These are phyloP conservation scores for Neotragus pygmaeus DNA, from an alignment of 2,113 vertebrate genomes.

Conservation along the genomic window DNA sequence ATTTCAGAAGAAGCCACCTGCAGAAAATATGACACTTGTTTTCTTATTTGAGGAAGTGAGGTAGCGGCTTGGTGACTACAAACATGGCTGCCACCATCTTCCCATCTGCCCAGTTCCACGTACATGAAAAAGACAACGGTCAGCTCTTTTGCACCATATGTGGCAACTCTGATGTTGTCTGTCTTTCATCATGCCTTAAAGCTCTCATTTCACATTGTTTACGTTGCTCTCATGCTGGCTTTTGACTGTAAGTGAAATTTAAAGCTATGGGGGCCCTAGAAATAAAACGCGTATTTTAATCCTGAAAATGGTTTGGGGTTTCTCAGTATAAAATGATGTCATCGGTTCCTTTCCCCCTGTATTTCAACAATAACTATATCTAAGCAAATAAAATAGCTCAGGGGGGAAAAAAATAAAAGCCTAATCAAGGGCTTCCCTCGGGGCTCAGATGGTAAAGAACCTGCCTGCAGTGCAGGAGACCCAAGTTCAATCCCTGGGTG, in stretches of 20 bases:
- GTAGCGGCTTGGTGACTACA: neutral
- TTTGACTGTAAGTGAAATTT: slow-evolving; percentile 52
- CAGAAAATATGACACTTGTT: slow-evolving; percentile 46
- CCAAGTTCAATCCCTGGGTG: neutral
- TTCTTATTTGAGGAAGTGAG: slow-evolving; percentile 34
- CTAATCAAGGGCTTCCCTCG: neutral
- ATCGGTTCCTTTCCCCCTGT: neutral
- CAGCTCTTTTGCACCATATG: neutral
- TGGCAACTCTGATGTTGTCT: neutral
- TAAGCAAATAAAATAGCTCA: neutral
- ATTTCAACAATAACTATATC: neutral
- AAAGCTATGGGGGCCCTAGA: slow-evolving; percentile 47
- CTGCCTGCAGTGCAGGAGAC: neutral
- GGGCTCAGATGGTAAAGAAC: neutral
- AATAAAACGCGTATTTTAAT: slow-evolving; percentile 36
- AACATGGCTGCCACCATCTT: neutral
- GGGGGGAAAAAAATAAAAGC: neutral
- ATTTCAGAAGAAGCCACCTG: slow-evolving; percentile 55
- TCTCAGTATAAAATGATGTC: neutral
- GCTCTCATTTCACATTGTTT: slow-evolving; percentile 50
- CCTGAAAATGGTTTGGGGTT: neutral
- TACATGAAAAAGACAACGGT: neutral
- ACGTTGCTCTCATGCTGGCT: slow-evolving; percentile 19
- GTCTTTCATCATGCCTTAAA: slow-evolving; percentile 39
- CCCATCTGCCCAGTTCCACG: neutral